phyloP scores from a whole-genome alignment of 1,140 invertebrate species.

The Cotesia vestalis region DNA sequence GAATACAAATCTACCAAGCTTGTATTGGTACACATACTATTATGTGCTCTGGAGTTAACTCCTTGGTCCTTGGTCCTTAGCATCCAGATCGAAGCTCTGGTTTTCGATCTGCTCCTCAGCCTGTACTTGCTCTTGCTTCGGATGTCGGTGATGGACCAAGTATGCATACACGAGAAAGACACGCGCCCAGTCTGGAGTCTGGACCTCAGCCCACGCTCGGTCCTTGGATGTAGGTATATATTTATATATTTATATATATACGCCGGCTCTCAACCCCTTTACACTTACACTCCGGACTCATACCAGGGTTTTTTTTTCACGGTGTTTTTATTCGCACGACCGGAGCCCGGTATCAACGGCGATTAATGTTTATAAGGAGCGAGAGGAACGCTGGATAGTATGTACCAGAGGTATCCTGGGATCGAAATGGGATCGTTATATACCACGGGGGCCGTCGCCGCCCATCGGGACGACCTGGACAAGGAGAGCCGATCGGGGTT shows the following conservation, averaged over 20 bases:
- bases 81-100: no score
- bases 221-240: constrained; percentile 49
- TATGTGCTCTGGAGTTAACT: no score
- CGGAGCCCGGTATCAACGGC: constrained; percentile 43
- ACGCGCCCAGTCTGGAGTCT: constrained; percentile 54
- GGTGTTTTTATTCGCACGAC: constrained; percentile 19
- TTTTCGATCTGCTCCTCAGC: no score
- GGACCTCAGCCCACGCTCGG: constrained; percentile 49
- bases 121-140: no score
- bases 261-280: constrained; percentile 55
- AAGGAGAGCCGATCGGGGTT: constrained; percentile 24
- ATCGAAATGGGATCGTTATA: constrained; percentile 40
- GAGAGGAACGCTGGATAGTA: constrained; percentile 15
- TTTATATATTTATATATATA: no score
- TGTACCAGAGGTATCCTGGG: constrained; percentile 1
- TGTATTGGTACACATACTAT: no score
- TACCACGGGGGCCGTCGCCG: constrained; percentile 38
- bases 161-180: constrained; percentile 41
- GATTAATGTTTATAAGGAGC: constrained; percentile 22
- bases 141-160: no score
- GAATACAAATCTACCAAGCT: neutral
- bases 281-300: constrained; percentile 4
- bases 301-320: neutral
- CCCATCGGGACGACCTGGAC: constrained; percentile 38
- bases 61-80: constrained; percentile 19